phyloP scores from a whole-genome alignment of 2,113 vertebrate genomes.

The Brachyhypopomus occidentalis region DNA sequence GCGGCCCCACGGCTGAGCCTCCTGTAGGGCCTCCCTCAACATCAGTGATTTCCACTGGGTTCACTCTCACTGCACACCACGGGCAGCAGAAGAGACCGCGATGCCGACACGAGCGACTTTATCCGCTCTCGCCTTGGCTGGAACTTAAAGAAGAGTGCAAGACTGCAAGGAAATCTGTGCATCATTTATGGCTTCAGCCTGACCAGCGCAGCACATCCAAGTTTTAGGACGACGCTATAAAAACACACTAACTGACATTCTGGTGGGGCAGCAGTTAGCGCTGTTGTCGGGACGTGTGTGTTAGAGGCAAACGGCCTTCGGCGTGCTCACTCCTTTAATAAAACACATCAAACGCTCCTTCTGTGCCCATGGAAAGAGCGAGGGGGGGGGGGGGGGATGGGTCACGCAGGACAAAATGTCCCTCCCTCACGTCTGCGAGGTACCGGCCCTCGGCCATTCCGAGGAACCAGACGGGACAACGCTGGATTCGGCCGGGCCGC shows the following conservation, averaged over 20 bases:
- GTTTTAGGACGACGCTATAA: neutral
- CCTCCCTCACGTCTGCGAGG: neutral
- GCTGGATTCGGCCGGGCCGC: neutral
- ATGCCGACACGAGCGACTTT: conserved; percentile 10
- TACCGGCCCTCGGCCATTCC: neutral
- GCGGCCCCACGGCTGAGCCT: neutral
- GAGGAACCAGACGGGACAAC: neutral
- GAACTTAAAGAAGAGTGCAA: neutral
- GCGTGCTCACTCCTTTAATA: neutral
- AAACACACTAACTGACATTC: no score
- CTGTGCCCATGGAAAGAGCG: neutral
- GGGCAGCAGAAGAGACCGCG: conserved; percentile 5
- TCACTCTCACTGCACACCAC: conserved; percentile 6
- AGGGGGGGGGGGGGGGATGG: neutral
- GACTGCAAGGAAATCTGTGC: no score
- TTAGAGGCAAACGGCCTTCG: neutral
- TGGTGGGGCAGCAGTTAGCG: no score
- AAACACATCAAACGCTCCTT: neutral
- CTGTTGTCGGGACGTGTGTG: neutral
- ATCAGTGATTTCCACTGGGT: neutral
- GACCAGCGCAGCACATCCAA: neutral
- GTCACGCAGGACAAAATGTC: neutral
- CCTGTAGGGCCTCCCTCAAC: conserved; percentile 11
- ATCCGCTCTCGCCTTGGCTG: conserved; percentile 20
- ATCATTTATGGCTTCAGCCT: conserved; percentile 26